Percentiles rank a stretch among this genome's conserved stretches.
These are phyloP conservation scores for Chamaetylas fuelleborni DNA, from an alignment of 2,113 vertebrate species.

Conservation along the genomic window DNA sequence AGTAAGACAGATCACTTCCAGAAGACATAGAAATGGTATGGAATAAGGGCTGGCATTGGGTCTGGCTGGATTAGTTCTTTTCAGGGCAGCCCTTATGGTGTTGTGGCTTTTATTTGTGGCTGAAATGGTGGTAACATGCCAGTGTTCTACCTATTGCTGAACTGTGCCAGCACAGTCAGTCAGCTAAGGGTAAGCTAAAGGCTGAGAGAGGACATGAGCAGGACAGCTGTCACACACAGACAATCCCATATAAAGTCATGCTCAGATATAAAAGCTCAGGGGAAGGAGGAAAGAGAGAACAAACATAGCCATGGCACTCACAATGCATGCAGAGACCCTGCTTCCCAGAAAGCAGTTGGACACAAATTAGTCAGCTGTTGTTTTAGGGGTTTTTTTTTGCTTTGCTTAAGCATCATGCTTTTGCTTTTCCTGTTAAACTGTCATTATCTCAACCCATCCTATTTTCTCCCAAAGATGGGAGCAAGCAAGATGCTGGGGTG, in stretches of 20 bases:
- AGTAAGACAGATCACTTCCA: neutral
- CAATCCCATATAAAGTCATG: neutral
- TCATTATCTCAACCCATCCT: neutral
- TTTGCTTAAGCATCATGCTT: neutral
- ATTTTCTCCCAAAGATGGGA: neutral
- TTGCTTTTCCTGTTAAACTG: neutral
- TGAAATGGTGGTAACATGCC: neutral
- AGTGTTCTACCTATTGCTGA: neutral
- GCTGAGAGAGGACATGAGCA: neutral
- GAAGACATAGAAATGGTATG: neutral
- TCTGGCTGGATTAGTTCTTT: neutral
- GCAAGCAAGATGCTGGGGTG: neutral
- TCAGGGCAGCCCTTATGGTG: neutral
- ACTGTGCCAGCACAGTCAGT: neutral
- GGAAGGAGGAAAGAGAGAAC: neutral
- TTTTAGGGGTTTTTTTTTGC: neutral
- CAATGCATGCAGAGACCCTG: accelerated
- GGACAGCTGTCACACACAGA: neutral
- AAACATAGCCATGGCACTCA: neutral
- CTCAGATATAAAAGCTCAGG: neutral
- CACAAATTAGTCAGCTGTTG: neutral
- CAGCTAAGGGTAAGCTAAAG: neutral
- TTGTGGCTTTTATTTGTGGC: neutral
- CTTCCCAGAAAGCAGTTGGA: neutral
- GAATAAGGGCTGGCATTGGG: neutral